These are phyloP conservation scores for Cuniculus paca DNA, from an alignment of 2,797 vertebrate species.

Conservation along the genomic window DNA sequence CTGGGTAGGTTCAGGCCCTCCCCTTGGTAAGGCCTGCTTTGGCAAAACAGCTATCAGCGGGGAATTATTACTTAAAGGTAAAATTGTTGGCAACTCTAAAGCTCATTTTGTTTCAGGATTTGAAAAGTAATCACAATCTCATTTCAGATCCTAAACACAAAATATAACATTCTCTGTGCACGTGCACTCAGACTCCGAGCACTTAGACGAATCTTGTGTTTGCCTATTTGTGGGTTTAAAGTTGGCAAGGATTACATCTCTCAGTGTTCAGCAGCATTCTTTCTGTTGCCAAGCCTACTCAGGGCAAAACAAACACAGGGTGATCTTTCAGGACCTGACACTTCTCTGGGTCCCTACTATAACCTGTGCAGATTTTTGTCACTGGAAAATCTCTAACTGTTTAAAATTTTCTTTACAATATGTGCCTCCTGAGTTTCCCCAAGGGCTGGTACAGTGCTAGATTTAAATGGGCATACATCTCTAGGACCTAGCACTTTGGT, in stretches of 20 bases:
- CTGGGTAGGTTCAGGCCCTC: not conserved
- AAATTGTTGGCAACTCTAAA: conserved; percentile 20
- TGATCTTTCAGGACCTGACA: not conserved
- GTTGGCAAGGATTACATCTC: conserved; percentile 39
- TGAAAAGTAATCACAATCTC: conserved; percentile 55
- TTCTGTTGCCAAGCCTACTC: conserved; percentile 64
- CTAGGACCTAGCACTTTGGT: conserved; percentile 3
- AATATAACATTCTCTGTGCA: conserved; percentile 15
- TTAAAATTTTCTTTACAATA: not conserved
- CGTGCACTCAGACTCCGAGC: not conserved
- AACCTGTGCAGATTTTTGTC: conserved; percentile 46
- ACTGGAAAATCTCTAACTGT: not conserved
- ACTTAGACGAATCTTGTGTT: not conserved
- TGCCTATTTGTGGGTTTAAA: conserved; percentile 60
- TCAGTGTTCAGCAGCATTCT: conserved; percentile 54
- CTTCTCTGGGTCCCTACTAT: not conserved
- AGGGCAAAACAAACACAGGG: conserved; percentile 58
- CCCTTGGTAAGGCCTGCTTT: not conserved
- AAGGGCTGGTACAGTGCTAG: not conserved
- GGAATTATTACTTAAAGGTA: conserved; percentile 58
- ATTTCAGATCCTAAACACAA: conserved; percentile 42
- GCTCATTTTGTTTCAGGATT: conserved; percentile 47
- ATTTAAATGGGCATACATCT: not conserved
- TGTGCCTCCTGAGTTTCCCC: not conserved
- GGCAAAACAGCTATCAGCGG: conserved; percentile 2